phyloP scores from a whole-genome alignment of 2,113 vertebrate species.

The Isichthys henryi region DNA sequence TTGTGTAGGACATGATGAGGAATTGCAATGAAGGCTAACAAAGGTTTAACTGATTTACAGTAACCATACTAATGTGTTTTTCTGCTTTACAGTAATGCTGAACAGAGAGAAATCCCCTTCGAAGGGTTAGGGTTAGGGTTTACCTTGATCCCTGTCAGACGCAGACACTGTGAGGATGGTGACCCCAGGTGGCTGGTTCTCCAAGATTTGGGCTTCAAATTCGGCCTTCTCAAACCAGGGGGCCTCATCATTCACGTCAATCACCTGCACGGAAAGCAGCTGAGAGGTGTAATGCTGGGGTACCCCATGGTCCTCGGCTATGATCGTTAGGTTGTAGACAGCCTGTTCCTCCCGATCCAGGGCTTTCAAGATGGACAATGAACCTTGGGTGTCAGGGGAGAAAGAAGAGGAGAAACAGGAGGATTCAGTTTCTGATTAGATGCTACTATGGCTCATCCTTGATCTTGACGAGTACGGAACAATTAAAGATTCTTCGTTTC shows the following conservation, averaged over 20 bases:
- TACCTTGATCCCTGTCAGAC: conserved; percentile 80
- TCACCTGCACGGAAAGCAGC: conserved; percentile 72
- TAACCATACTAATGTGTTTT: background rate
- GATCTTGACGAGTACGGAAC: background rate
- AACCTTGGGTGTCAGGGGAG: conserved; percentile 54
- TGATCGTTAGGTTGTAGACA: conserved; percentile 74
- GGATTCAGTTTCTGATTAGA: background rate
- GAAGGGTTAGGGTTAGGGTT: conserved; percentile 14
- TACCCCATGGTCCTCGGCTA: conserved; percentile 79
- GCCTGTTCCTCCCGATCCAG: conserved; percentile 80
- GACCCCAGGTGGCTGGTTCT: conserved; percentile 76
- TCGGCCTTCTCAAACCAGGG: conserved; percentile 69
- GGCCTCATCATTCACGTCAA: conserved; percentile 85
- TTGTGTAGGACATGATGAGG: conserved; percentile 8
- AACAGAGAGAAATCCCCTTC: background rate
- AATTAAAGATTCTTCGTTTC: background rate
- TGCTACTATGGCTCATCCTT: background rate
- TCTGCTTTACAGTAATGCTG: background rate
- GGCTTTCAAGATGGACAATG: conserved; percentile 75
- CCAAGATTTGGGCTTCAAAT: conserved; percentile 70
- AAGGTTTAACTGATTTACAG: background rate
- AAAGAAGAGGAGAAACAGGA: background rate
- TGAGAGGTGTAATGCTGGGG: conserved; percentile 68
- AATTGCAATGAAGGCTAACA: background rate
- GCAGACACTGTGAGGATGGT: conserved; percentile 73